Conservation (phyloP, 1,140 invertebrate genomes). For the Pogonomyrmex barbatus region DNA sequence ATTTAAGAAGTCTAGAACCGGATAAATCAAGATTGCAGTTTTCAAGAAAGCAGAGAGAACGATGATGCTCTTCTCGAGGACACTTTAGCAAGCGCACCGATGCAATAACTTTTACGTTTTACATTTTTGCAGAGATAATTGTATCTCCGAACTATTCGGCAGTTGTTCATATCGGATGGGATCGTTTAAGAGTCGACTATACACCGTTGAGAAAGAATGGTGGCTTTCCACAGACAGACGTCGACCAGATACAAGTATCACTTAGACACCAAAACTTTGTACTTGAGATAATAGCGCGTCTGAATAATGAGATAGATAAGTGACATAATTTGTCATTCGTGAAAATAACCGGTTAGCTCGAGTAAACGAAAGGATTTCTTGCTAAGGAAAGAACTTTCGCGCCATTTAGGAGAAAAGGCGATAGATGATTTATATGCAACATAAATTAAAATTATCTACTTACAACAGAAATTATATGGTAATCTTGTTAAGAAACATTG, state of each 20-base stretch:
- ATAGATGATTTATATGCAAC: not conserved
- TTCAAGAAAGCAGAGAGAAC: not conserved
- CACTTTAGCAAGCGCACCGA: conserved; percentile 16
- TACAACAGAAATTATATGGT: not conserved
- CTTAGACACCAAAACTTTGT: conserved; percentile 31
- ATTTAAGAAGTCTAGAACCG: conserved; percentile 32
- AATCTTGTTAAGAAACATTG: conserved; percentile 1
- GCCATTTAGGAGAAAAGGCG: conserved; percentile 4
- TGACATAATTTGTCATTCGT: conserved; percentile 51
- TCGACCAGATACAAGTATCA: conserved; percentile 29
- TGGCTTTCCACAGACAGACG: conserved; percentile 23
- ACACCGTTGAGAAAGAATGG: conserved; percentile 3
- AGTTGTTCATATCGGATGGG: conserved; percentile 23
- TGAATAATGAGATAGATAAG: conserved; percentile 53
- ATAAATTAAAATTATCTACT: conserved; percentile 3
- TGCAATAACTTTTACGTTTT: conserved; percentile 37
- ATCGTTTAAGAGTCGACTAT: conserved; percentile 46
- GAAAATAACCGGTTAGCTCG: conserved; percentile 8
- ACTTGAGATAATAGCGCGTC: conserved; percentile 30
- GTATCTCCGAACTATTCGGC: conserved; percentile 13
- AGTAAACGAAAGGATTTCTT: conserved; percentile 22
- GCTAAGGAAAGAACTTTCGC: conserved; percentile 9
- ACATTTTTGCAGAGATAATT: conserved; percentile 44
- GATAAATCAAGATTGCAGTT: conserved; percentile 42
- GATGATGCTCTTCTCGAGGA: conserved; percentile 1